Base-by-base conservation (phyloP, 2,888 invertebrate genomes). In the Melanchra persicariae region DNA sequence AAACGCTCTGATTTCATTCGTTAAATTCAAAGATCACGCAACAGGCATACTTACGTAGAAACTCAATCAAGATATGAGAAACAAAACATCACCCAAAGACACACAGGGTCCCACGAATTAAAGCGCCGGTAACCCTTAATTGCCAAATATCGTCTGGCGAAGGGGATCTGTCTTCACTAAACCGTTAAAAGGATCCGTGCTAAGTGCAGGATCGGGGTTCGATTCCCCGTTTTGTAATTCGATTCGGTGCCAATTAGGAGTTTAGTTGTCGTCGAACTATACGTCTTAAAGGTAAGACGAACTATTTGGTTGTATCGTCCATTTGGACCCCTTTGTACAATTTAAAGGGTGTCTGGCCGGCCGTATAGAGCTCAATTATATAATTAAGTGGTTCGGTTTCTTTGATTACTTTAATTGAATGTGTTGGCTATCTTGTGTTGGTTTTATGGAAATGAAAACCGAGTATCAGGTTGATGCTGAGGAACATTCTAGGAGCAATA, bases 161-260 rank as follows among this genome's bases (percentile, higher is more conserved):
- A 92, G 91, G 93, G 94, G 94, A 93, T 94, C 90, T 92, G 87
- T 91, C 94, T 93, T 89, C 91, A 94, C 94, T 95, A 95, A 95
- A 95, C 95, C 95, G 95, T 95, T 96, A 95, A 96, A 96, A 94
- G 95, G 95, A 94, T 94, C 92, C 91, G 87, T 88, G 90, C 91
- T 95, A 94, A 95, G 95, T 95, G 95, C 94, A 85, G 89, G 93
- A 95, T 95, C 92, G 93, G 91, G 94, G 93, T 94, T 95, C 95
- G 95, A 95, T 95, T 94, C 94, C 91, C 93, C 88, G 92, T 92
- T 92, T 86, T 91, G 94, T 95, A 95, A 96, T 94, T 96, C 92
- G 95, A 96, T 96, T 96, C 91, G 81, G 88, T 87, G 88, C 93
- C 95, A 95, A 96, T 96, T 95, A 95, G 91, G 88, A 94, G 93